Conservation (phyloP, 2,888 invertebrate genomes). For the Chrysolina oricalcia region DNA sequence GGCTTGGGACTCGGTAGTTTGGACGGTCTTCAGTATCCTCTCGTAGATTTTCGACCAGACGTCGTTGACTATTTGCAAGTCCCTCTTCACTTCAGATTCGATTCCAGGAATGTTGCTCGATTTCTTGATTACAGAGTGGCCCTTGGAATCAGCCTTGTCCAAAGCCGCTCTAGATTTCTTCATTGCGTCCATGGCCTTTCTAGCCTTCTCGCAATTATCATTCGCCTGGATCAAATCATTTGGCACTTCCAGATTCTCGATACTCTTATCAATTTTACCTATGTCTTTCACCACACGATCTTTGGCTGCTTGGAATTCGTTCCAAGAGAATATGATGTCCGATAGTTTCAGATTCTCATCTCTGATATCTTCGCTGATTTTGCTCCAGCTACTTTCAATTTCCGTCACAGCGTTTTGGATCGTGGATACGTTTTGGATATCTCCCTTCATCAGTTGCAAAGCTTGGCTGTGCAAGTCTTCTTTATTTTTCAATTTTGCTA, state of each 20-base stretch:
- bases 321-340: conserved; percentile 82
- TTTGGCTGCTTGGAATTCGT: conserved; percentile 83
- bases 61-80: conserved; percentile 78
- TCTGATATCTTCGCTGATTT: conserved; percentile 81
- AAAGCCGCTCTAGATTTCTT: conserved; percentile 84
- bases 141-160: conserved; percentile 86
- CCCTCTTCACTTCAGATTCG: conserved; percentile 76
- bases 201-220: conserved; percentile 82
- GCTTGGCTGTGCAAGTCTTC: conserved; percentile 87
- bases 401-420: conserved; percentile 87
- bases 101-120: conserved; percentile 81
- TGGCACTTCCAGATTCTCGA: conserved; percentile 79
- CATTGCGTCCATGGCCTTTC: conserved; percentile 83
- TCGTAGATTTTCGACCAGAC: conserved; percentile 84
- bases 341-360: conserved; percentile 85
- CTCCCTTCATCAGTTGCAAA: conserved; percentile 85
- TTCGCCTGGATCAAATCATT: conserved; percentile 84
- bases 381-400: conserved; percentile 88
- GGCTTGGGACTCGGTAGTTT: conserved; percentile 89
- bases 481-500: conserved; percentile 77
- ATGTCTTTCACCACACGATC: conserved; percentile 82
- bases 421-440: conserved; percentile 85
- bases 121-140: conserved; percentile 81
- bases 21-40: conserved; percentile 81
- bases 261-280: conserved; percentile 79